These are phyloP conservation scores for Equus przewalskii DNA, from an alignment of 2,113 vertebrate species.

Conservation along the genomic window DNA sequence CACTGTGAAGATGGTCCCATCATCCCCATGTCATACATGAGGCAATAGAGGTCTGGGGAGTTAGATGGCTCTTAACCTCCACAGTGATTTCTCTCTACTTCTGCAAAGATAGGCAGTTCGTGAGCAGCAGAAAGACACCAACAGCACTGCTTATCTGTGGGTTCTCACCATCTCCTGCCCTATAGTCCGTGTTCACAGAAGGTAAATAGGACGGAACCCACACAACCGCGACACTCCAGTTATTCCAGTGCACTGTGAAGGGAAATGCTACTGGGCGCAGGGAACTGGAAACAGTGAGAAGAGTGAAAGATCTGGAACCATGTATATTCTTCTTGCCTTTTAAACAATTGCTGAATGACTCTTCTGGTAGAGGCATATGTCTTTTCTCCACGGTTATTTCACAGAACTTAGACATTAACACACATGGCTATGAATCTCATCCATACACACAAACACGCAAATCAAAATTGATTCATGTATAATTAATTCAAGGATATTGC, in stretches of 20 bases:
- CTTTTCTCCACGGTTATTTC: neutral
- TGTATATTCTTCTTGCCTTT: neutral
- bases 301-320: neutral
- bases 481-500: neutral
- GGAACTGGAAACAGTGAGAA: neutral
- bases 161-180: neutral
- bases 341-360: neutral
- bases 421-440: neutral
- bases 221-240: accelerated
- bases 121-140: neutral
- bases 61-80: too few species aligned
- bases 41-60: neutral
- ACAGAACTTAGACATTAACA: neutral
- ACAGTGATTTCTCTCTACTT: too few species aligned
- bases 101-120: accelerated
- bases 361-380: accelerated
- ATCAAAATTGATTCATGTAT: neutral
- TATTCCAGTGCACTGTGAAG: accelerated
- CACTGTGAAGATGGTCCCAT: too few species aligned
- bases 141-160: accelerated
- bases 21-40: accelerated
- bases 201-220: accelerated
- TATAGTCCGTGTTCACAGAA: neutral
- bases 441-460: neutral
- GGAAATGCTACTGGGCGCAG: neutral